These are phyloP conservation scores for Agrotis exclamationis DNA, from an alignment of 2,888 invertebrate genomes.

Conservation along the genomic window DNA sequence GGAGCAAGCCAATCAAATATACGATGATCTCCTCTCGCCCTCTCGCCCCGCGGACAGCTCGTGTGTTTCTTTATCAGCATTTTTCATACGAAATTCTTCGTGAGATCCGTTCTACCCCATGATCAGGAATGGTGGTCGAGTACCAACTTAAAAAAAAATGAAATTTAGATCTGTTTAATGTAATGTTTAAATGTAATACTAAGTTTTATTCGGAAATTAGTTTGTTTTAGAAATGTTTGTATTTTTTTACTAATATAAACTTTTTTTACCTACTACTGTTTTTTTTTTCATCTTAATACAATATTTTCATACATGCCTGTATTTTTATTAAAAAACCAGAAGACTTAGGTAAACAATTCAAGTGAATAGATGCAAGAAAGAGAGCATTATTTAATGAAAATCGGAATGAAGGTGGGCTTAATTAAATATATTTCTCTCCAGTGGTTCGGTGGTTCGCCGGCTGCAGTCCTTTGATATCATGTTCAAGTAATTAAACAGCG, in stretches of 20 bases:
- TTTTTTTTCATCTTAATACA: neutral
- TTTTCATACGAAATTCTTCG: too few relatives aligned
- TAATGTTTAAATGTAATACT: too few relatives aligned
- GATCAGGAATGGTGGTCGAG: too few relatives aligned
- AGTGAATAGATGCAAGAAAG: neutral
- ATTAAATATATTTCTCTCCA: too few relatives aligned
- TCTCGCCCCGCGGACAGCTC: too few relatives aligned
- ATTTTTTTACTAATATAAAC: conserved; percentile 9
- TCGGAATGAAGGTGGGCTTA: neutral
- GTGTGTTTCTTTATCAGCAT: too few relatives aligned
- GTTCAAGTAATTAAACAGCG: neutral
- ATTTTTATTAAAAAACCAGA: neutral
- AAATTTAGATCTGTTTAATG: too few relatives aligned
- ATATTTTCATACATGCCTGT: neutral
- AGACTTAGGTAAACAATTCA: neutral
- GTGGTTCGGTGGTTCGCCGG: neutral
- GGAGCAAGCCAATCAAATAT: too few relatives aligned
- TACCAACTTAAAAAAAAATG: too few relatives aligned
- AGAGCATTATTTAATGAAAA: neutral
- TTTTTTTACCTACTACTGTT: neutral
- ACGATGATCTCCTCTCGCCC: too few relatives aligned
- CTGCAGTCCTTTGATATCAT: neutral
- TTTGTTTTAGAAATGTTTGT: neutral
- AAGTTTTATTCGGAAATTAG: neutral
- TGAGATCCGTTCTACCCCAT: too few relatives aligned